Conservation (phyloP, 2,797 vertebrate genomes). For the Cyclopterus lumpus region DNA sequence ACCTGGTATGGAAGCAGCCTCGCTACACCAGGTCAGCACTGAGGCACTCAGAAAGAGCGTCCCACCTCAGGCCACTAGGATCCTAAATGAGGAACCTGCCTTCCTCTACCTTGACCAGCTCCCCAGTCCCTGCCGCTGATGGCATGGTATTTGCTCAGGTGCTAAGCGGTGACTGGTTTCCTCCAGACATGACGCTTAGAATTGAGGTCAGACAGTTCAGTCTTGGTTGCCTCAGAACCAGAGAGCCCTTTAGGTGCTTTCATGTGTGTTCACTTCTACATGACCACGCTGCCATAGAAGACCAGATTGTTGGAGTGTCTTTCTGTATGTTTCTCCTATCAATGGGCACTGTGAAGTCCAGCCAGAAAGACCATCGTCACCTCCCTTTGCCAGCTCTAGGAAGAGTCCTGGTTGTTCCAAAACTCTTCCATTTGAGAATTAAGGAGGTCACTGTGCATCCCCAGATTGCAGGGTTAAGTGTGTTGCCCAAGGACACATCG, state of each 20-base stretch:
- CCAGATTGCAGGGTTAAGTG: too few species aligned
- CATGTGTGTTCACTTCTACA: background rate
- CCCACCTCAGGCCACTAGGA: background rate
- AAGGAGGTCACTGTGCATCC: background rate
- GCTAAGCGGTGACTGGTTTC: background rate
- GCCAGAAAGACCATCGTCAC: background rate
- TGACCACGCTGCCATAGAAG: too few species aligned
- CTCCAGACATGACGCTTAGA: background rate
- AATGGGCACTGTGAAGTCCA: background rate
- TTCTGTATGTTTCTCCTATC: background rate
- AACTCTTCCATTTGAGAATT: background rate
- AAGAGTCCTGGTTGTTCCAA: background rate
- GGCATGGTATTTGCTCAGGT: background rate
- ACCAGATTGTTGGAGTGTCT: background rate
- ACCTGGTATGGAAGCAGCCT: background rate
- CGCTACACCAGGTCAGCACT: background rate
- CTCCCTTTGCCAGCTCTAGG: background rate
- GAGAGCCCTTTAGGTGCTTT: background rate
- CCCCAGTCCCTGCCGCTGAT: too few species aligned
- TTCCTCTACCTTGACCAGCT: too few species aligned
- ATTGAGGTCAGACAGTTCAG: background rate
- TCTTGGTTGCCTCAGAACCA: too few species aligned
- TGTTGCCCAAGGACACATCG: too few species aligned
- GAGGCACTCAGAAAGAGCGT: background rate
- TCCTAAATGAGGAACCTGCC: background rate